Conservation (phyloP, 2,888 invertebrate genomes). For the Tipula helvola region DNA sequence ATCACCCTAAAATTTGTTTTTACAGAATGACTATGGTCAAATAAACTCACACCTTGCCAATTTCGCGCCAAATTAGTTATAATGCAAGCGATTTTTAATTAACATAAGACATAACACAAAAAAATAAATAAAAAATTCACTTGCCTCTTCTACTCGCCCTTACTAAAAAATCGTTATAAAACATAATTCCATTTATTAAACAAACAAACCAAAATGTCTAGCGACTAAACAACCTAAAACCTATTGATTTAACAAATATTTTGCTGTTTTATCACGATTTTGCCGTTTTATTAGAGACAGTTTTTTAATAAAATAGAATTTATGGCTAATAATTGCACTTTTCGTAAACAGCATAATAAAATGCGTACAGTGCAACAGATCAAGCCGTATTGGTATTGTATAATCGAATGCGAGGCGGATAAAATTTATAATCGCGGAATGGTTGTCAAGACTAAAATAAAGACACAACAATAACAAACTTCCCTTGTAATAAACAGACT, state of each 20-base stretch:
- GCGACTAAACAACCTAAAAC: neutral
- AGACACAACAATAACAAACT: neutral
- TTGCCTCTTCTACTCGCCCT: neutral
- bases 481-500: neutral
- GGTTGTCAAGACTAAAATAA: neutral
- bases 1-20: too few species aligned
- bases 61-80: neutral
- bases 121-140: too few species aligned
- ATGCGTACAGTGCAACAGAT: neutral
- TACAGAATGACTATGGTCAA: too few species aligned
- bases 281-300: neutral
- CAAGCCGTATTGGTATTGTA: neutral
- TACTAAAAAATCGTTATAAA: neutral
- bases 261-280: neutral
- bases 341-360: neutral
- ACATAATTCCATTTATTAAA: neutral
- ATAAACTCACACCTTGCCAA: neutral
- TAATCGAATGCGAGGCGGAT: neutral
- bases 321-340: neutral
- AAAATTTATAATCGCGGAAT: neutral
- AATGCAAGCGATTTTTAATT: too few species aligned
- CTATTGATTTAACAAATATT: neutral
- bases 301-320: neutral
- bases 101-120: too few species aligned
- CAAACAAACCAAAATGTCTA: neutral